phyloP scores from a whole-genome alignment of 1,140 invertebrate species.

The Zaprionus capensis region DNA sequence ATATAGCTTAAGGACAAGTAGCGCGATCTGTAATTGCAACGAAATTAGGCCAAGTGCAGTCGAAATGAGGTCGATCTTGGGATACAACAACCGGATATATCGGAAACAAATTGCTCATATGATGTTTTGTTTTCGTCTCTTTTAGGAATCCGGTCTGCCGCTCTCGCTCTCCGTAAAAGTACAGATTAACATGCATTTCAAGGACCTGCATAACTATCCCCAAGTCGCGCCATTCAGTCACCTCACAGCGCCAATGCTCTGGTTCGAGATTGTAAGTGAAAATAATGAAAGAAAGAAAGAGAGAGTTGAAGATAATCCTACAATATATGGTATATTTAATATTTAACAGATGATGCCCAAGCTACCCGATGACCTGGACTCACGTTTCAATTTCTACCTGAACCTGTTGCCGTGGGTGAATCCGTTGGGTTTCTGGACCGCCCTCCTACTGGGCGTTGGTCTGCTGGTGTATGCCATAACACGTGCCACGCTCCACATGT shows the following conservation, averaged over 20 bases:
- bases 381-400: slow-evolving; percentile 89
- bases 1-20: slow-evolving; percentile 37
- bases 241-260: slow-evolving; percentile 89
- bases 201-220: slow-evolving; percentile 87
- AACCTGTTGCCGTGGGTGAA: slow-evolving; percentile 88
- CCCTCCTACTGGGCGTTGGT: slow-evolving; percentile 86
- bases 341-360: slow-evolving; percentile 87
- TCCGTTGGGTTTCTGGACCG: slow-evolving; percentile 86
- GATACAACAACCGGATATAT: slow-evolving; percentile 22
- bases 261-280: slow-evolving; percentile 93
- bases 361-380: slow-evolving; percentile 87
- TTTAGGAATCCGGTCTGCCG: slow-evolving; percentile 89
- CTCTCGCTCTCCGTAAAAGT: slow-evolving; percentile 90
- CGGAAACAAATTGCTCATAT: slow-evolving; percentile 37
- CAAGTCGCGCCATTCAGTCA: slow-evolving; percentile 88
- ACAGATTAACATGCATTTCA: slow-evolving; percentile 93
- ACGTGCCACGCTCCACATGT: slow-evolving; percentile 72
- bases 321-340: background rate
- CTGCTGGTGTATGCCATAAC: slow-evolving; percentile 85
- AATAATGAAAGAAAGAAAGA: background rate
- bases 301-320: background rate
- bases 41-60: slow-evolving; percentile 58
- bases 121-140: slow-evolving; percentile 13
- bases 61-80: slow-evolving; percentile 53
- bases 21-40: slow-evolving; percentile 43